phyloP scores from a whole-genome alignment of 2,888 invertebrate species.

The Andrena flavipes region DNA sequence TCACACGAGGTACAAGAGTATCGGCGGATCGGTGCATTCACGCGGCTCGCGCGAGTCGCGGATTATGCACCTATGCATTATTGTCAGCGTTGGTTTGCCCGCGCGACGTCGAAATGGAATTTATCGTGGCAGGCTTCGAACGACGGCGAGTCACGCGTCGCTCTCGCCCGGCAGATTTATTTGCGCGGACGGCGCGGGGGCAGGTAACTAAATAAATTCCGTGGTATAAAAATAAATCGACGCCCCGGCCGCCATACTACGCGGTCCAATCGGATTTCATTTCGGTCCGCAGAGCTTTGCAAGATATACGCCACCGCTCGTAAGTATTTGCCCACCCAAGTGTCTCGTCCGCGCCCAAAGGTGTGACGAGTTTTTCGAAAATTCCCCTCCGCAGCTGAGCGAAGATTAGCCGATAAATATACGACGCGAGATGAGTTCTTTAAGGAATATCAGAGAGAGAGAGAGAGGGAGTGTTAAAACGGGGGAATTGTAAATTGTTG shows the following conservation, averaged over 20 bases:
- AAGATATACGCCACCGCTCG: background rate
- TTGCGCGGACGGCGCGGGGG: constrained; percentile 1
- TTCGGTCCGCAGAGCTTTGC: background rate
- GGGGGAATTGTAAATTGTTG: too few species aligned
- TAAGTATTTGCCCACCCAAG: background rate
- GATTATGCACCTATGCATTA: constrained; percentile 71
- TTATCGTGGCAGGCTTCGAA: constrained; percentile 54
- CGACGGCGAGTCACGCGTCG: constrained; percentile 43
- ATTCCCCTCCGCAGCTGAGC: too few species aligned
- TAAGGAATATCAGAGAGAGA: too few species aligned
- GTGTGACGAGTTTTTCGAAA: background rate
- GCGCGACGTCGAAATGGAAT: constrained; percentile 64
- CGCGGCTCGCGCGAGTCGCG: constrained; percentile 60
- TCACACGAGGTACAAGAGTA: constrained; percentile 45
- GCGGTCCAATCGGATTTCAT: constrained; percentile 9
- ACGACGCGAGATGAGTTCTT: too few species aligned
- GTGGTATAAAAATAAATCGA: constrained; percentile 45
- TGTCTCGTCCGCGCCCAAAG: background rate
- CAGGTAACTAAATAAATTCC: constrained; percentile 37
- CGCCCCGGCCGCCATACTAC: background rate
- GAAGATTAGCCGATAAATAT: too few species aligned
- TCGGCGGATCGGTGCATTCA: constrained; percentile 44
- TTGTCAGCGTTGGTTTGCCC: constrained; percentile 67
- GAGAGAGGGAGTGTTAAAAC: too few species aligned
- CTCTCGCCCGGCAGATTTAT: constrained; percentile 46